Evolutionary conservation across 1,140 invertebrate species (phyloP).

Genomic region (Acromyrmex charruanus): DNA sequence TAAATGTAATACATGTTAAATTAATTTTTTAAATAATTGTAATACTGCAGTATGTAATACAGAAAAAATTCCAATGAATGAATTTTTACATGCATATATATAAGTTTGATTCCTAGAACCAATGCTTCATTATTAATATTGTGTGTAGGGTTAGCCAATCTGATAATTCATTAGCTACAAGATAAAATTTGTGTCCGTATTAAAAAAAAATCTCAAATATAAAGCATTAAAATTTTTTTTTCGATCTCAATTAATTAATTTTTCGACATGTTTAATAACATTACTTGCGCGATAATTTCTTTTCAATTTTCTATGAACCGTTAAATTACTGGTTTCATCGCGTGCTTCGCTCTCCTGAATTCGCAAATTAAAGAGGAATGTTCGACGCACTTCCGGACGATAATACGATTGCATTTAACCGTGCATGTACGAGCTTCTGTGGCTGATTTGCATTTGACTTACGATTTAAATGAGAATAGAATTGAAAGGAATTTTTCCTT

Average conservation of each 20-base stretch:
- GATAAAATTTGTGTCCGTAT: neutral
- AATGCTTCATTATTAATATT: conserved; percentile 16
- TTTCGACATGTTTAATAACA: neutral
- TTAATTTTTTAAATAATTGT: too few species aligned
- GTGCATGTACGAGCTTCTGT: neutral
- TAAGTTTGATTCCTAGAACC: neutral
- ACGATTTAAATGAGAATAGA: conserved; percentile 34
- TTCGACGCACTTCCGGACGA: conserved; percentile 3
- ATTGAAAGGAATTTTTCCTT: conserved; percentile 43
- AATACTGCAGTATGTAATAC: neutral
- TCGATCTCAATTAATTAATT: neutral
- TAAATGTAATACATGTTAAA: neutral
- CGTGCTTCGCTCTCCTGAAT: neutral
- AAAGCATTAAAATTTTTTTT: neutral
- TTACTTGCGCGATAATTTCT: neutral
- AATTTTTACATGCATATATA: neutral
- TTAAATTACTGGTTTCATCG: neutral
- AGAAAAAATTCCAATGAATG: neutral
- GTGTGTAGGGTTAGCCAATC: neutral
- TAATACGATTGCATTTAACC: conserved; percentile 38
- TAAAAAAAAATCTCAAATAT: neutral
- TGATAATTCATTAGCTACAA: neutral
- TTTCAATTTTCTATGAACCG: neutral
- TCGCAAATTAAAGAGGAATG: conserved; percentile 8
- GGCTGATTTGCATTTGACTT: conserved; percentile 49